Evolutionary conservation across 2,888 invertebrate species (phyloP).

Genomic region (Torymus auratus): DNA sequence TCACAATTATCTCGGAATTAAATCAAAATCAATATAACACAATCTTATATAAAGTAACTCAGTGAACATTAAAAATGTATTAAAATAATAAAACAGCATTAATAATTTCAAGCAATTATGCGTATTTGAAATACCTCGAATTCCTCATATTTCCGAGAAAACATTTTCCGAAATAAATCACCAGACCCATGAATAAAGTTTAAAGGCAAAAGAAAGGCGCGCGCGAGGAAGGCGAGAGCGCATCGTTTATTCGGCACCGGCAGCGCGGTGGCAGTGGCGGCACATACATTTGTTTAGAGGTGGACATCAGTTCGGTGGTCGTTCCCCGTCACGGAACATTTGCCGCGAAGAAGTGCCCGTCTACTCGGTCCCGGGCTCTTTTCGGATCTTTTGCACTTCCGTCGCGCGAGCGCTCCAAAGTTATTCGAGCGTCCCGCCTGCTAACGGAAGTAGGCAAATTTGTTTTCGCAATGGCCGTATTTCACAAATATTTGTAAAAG

Average conservation of each 20-base stretch:
- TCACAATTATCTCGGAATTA: too few relatives aligned
- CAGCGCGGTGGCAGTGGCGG: constrained; percentile 28
- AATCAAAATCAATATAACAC: too few relatives aligned
- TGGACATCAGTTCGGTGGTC: constrained; percentile 68
- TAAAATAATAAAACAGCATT: too few relatives aligned
- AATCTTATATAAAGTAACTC: too few relatives aligned
- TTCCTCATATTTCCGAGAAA: too few relatives aligned
- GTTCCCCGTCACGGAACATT: constrained; percentile 74
- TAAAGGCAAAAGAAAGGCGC: constrained; percentile 11
- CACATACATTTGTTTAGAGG: constrained; percentile 74
- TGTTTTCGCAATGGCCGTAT: constrained; percentile 52
- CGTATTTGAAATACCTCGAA: too few relatives aligned
- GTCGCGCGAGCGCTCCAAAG: constrained; percentile 40
- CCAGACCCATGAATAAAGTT: constrained; percentile 11
- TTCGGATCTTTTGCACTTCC: constrained; percentile 59
- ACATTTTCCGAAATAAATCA: too few relatives aligned
- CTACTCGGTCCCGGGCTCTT: constrained; percentile 42
- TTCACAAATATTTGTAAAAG: constrained; percentile 22
- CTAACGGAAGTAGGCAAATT: constrained; percentile 55
- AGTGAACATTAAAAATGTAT: too few relatives aligned
- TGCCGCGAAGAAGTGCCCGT: constrained; percentile 64
- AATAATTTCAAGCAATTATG: too few relatives aligned
- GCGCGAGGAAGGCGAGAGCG: constrained; percentile 40
- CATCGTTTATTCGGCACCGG: constrained; percentile 39
- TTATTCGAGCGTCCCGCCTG: constrained; percentile 37